Base-by-base conservation (phyloP, 2,797 vertebrate species). In the Brachymystax lenok region DNA sequence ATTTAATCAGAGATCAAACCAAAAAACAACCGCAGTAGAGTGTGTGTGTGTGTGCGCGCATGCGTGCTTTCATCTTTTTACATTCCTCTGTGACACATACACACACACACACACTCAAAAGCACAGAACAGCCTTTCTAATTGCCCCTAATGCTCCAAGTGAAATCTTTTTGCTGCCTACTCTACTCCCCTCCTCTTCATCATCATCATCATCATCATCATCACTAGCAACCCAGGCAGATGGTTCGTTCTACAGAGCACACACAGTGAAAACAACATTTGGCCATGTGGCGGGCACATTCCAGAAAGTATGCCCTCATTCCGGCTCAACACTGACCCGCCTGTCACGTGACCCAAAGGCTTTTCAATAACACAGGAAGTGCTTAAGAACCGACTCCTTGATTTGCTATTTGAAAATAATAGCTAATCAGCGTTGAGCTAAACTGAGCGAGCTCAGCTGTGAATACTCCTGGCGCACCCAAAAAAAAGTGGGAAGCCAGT, bases 261-360 rank as follows among this genome's bases (percentile, higher is more conserved):
- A 76, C 56, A 64, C 69, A 77, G 27, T 52, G 12, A 14, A 71
- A 24, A 54, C 24, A 52, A 17, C 21, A 71, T 71, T 21, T 54
- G 17, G 16, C n/a, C 8, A 21, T 13, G 69, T 70, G 56, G 16
- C 56, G 12, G 40, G 69, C 69, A 70, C n/a, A 59, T 28, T 24
- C 46, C 46, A 51, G 90, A 68, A 83, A 78, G 80, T 85, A 79
- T 91, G 90, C 82, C 91, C 91, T 91, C 81, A 85, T 90, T 92
- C 80, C 81, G 84, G 84, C 83, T 79, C 33, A 88, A 80, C 61
- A 80, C 78, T 87, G 85, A 82, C 86, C 83, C 69, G 73, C 50
- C 78, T 83, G 84, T 91, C 88, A 90, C 79, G 74, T 89, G 89
- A 89, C 81, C 75, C 72, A 81, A 75, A 83, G 87, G 72, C 77